phyloP scores from a whole-genome alignment of 2,888 invertebrate species.

The Portevinia maculata region DNA sequence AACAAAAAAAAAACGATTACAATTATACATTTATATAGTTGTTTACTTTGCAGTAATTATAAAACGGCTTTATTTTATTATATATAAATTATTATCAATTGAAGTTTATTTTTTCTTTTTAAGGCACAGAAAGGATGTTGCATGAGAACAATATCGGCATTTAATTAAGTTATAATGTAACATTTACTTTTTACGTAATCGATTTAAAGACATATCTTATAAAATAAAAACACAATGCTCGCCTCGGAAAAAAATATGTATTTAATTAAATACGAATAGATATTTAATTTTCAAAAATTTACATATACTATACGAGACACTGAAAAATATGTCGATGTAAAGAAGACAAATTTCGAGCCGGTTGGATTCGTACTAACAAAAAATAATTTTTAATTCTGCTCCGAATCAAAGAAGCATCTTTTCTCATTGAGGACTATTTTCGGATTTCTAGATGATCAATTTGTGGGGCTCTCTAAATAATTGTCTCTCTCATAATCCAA shows the following conservation, averaged over 20 bases:
- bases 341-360: conserved; percentile 67
- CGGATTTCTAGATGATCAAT: conserved; percentile 58
- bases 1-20: not conserved
- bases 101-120: not conserved
- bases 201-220: conserved; percentile 20
- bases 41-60: not conserved
- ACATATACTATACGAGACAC: conserved; percentile 45
- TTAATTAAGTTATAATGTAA: conserved; percentile 38
- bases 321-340: conserved; percentile 15
- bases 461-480: conserved; percentile 25
- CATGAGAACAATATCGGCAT: conserved; percentile 2
- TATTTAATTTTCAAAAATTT: conserved; percentile 49
- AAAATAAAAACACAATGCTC: conserved; percentile 29
- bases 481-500: conserved; percentile 33
- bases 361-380: conserved; percentile 68
- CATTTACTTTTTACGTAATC: conserved; percentile 66
- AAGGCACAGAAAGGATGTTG: not conserved
- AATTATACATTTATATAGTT: not conserved
- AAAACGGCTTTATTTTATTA: too few species aligned
- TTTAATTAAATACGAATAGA: conserved; percentile 41
- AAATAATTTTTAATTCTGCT: conserved; percentile 53
- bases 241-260: conserved; percentile 32
- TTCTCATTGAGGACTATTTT: conserved; percentile 69
- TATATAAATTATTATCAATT: too few species aligned
- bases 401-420: conserved; percentile 40